These are phyloP conservation scores for Eira barbara DNA, from an alignment of 2,113 vertebrate species.

Conservation along the genomic window DNA sequence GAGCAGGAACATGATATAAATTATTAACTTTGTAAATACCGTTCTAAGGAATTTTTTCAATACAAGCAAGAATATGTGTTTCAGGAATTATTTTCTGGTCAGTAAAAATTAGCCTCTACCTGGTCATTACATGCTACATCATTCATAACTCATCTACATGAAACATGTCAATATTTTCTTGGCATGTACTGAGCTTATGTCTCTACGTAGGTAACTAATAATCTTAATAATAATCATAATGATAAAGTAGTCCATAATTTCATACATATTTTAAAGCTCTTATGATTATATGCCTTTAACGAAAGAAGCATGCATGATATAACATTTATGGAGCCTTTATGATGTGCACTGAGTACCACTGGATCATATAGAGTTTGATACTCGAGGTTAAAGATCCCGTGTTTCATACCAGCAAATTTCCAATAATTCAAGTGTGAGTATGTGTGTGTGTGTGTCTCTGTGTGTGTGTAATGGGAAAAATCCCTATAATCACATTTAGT, in stretches of 20 bases:
- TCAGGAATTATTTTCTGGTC: constrained; percentile 54
- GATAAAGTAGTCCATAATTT: neutral
- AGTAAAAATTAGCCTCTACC: constrained; percentile 63
- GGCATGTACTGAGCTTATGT: neutral
- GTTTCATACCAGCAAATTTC: neutral
- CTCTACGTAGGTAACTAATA: neutral
- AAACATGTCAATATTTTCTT: neutral
- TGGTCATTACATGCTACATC: constrained; percentile 40
- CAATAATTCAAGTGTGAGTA: neutral
- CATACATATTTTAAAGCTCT: neutral
- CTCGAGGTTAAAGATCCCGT: neutral
- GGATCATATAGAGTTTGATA: neutral
- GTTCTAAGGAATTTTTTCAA: constrained; percentile 47
- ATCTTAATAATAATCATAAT: neutral
- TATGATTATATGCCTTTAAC: neutral
- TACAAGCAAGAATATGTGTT: neutral
- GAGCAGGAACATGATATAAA: constrained; percentile 42
- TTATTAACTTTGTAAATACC: constrained; percentile 45
- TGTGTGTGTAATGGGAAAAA: neutral
- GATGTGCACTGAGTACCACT: neutral
- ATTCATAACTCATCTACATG: neutral
- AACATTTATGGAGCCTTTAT: neutral
- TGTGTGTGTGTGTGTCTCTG: neutral
- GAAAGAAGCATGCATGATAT: neutral
- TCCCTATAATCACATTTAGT: neutral